These are phyloP conservation scores for Manacus vitellinus DNA, from an alignment of 2,113 vertebrate genomes.

Conservation along the genomic window DNA sequence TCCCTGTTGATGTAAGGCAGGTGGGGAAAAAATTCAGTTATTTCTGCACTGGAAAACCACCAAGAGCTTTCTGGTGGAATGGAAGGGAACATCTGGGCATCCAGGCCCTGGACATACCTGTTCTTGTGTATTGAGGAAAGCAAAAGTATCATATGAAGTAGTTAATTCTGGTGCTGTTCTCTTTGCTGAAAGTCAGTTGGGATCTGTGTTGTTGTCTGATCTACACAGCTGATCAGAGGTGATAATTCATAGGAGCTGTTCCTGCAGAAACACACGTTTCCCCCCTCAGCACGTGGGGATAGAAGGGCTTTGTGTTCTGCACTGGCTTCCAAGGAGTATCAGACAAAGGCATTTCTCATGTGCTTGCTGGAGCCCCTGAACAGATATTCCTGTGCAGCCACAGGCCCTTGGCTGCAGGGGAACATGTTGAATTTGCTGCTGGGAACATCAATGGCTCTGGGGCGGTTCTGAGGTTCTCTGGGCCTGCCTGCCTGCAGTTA, in stretches of 20 bases:
- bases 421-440: not conserved
- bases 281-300: not conserved
- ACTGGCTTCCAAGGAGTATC: not conserved
- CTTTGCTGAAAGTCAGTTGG: not conserved
- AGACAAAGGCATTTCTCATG: not conserved
- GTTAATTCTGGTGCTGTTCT: not conserved
- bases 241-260: not conserved
- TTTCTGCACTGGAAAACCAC: not conserved
- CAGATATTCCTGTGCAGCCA: not conserved
- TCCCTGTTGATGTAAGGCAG: not conserved
- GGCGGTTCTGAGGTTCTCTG: not conserved
- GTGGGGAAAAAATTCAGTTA: not conserved
- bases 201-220: not conserved
- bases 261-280: not conserved
- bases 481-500: not conserved
- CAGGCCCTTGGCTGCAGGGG: not conserved
- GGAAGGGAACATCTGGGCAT: not conserved
- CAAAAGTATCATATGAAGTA: rapidly evolving
- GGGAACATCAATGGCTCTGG: rapidly evolving
- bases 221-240: not conserved
- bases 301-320: not conserved
- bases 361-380: not conserved
- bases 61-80: not conserved
- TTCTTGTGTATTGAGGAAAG: not conserved
- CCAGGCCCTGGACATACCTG: not conserved